phyloP scores from a whole-genome alignment of 2,888 invertebrate genomes.

The Monochamus alternatus region DNA sequence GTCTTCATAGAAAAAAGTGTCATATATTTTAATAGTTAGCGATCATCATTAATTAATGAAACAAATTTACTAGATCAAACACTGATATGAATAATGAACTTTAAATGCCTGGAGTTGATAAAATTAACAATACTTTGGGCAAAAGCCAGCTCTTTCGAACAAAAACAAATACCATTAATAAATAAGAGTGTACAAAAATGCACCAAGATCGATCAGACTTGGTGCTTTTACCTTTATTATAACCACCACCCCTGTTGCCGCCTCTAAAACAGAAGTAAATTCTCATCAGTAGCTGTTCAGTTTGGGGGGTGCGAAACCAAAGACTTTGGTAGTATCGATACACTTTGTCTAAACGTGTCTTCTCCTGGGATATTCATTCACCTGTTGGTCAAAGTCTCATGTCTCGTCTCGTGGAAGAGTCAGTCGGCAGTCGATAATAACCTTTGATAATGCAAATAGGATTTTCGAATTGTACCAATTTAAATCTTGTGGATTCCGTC shows the following conservation, averaged over 20 bases:
- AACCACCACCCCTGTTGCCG: constrained; percentile 97
- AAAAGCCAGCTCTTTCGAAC: constrained; percentile 56
- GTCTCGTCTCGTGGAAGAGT: constrained; percentile 33
- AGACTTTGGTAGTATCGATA: constrained; percentile 46
- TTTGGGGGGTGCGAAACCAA: constrained; percentile 70
- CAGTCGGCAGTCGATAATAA: constrained; percentile 21
- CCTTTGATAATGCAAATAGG: background rate
- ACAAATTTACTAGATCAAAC: too few relatives aligned
- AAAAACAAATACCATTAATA: constrained; percentile 56
- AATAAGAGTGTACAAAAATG: constrained; percentile 75
- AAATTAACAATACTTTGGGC: too few relatives aligned
- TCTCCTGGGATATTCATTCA: constrained; percentile 45
- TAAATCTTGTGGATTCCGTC: too few relatives aligned
- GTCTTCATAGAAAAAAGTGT: too few relatives aligned
- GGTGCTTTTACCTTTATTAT: constrained; percentile 96
- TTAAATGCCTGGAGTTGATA: too few relatives aligned
- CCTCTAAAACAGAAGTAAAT: constrained; percentile 91
- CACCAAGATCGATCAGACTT: constrained; percentile 81
- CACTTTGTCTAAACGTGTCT: constrained; percentile 45
- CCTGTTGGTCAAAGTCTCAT: constrained; percentile 36
- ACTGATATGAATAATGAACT: too few relatives aligned
- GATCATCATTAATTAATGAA: too few relatives aligned
- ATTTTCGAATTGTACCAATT: background rate
- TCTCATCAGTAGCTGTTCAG: constrained; percentile 75
- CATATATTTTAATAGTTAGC: too few relatives aligned